Conservation (phyloP, 2,113 vertebrate genomes). For the Dicentrarchus labrax region DNA sequence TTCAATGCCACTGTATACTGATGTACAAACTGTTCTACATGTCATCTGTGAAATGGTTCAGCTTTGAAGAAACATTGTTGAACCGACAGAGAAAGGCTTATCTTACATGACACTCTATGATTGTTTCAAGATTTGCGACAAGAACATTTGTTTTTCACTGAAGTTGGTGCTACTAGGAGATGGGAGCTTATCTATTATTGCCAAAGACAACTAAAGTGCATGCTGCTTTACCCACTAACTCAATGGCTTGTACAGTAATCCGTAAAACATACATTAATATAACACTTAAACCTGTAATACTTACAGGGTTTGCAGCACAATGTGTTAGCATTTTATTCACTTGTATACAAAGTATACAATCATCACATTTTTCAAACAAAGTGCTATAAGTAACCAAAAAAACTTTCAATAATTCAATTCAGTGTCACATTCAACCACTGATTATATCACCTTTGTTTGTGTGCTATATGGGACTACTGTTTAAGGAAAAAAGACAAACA, state of each 20-base stretch:
- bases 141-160: slow-evolving; percentile 31
- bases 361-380: slow-evolving; percentile 51
- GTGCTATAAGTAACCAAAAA: slow-evolving; percentile 37
- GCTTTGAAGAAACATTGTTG: slow-evolving; percentile 35
- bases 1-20: slow-evolving; percentile 11
- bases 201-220: slow-evolving; percentile 77
- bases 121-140: slow-evolving; percentile 44
- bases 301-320: slow-evolving; percentile 49
- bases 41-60: slow-evolving; percentile 13
- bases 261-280: slow-evolving; percentile 59
- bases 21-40: slow-evolving; percentile 20
- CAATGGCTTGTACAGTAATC: slow-evolving; percentile 63
- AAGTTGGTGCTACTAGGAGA: slow-evolving; percentile 58
- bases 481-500: slow-evolving; percentile 10
- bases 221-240: slow-evolving; percentile 58
- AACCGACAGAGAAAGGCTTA: slow-evolving; percentile 22
- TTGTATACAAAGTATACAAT: slow-evolving; percentile 54
- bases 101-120: slow-evolving; percentile 37
- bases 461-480: not conserved
- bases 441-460: slow-evolving; percentile 20
- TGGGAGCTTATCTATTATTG: slow-evolving; percentile 68
- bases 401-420: not conserved
- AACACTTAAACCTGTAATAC: slow-evolving; percentile 40
- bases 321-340: slow-evolving; percentile 39
- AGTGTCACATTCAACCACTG: slow-evolving; percentile 25